phyloP scores from a whole-genome alignment of 2,113 vertebrate genomes.

The Salvator merianae region DNA sequence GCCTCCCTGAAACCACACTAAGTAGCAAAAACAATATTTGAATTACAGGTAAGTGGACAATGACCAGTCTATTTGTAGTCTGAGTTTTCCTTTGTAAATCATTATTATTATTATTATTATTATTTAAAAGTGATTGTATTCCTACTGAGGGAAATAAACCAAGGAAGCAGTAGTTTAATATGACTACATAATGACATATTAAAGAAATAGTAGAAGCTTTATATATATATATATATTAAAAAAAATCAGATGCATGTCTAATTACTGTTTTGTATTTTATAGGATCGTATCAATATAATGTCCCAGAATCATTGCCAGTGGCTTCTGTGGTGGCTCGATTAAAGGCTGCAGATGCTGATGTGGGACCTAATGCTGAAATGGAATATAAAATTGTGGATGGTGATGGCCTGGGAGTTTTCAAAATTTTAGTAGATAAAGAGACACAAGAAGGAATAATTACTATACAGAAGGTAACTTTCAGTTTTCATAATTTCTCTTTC shows the following conservation, averaged over 20 bases:
- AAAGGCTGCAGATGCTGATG: slow-evolving; percentile 90
- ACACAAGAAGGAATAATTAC: slow-evolving; percentile 92
- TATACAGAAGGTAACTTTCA: slow-evolving; percentile 84
- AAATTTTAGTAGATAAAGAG: slow-evolving; percentile 89
- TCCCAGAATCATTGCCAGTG: slow-evolving; percentile 87
- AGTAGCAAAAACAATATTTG: neutral
- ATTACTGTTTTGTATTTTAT: slow-evolving; percentile 58
- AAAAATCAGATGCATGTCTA: slow-evolving; percentile 30
- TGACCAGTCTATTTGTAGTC: neutral
- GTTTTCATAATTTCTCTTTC: slow-evolving; percentile 2
- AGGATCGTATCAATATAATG: slow-evolving; percentile 92
- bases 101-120: too few relatives aligned
- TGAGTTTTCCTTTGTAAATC: neutral
- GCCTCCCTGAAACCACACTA: too few relatives aligned
- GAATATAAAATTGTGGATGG: slow-evolving; percentile 94
- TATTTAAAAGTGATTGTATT: neutral
- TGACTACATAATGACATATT: neutral
- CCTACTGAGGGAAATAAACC: neutral
- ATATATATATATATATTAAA: neutral
- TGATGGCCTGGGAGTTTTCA: slow-evolving; percentile 86
- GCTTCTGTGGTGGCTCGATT: slow-evolving; percentile 90
- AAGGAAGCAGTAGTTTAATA: neutral
- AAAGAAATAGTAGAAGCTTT: neutral
- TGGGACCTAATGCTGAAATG: slow-evolving; percentile 92
- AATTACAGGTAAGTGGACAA: neutral